Conservation (phyloP, 2,797 vertebrate species). For the Propithecus deckenii region DNA sequence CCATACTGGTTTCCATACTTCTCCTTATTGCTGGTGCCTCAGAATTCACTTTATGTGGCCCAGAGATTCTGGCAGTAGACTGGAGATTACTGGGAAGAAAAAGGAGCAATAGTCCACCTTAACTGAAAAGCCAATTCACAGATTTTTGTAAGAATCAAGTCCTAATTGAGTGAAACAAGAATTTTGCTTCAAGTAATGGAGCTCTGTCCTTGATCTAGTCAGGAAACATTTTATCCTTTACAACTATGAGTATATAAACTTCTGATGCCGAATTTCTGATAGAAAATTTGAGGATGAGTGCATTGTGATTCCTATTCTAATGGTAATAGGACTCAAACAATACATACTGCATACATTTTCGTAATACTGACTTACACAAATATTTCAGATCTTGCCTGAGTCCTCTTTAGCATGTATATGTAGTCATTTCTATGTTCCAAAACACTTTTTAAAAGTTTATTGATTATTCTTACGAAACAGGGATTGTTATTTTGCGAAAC, state of each 20-base stretch:
- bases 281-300: background rate
- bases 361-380: background rate
- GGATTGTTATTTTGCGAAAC: constrained; percentile 25
- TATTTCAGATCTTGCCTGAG: constrained; percentile 15
- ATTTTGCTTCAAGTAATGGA: background rate
- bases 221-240: background rate
- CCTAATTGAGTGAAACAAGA: background rate
- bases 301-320: background rate
- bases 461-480: constrained; percentile 14
- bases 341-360: background rate
- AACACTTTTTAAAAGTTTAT: background rate
- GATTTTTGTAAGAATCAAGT: background rate
- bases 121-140: constrained; percentile 13
- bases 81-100: background rate
- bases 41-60: background rate
- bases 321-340: background rate
- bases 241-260: background rate
- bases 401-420: background rate
- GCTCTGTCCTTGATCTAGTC: background rate
- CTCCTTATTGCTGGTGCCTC: background rate
- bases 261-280: background rate
- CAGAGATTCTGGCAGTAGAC: background rate
- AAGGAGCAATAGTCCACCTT: background rate
- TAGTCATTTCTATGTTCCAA: background rate
- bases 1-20: background rate